Conservation (phyloP, 2,888 invertebrate genomes). For the Neoaliturus tenellus region DNA sequence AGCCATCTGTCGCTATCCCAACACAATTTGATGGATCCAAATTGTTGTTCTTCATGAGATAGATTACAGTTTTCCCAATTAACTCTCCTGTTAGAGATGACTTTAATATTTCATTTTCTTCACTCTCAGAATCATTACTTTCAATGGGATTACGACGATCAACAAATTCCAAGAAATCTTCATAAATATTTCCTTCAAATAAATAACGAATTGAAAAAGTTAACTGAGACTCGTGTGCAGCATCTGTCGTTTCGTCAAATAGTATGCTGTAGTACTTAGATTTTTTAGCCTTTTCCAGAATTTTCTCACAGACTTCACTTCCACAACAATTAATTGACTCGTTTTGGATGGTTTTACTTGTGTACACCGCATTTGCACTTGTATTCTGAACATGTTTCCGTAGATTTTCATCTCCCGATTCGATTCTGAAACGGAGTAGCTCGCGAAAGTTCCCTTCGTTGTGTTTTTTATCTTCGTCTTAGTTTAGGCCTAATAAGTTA, state of each 20-base stretch:
- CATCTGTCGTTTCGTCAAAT: constrained; percentile 15
- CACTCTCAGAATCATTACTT: not conserved
- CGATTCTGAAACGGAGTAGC: constrained; percentile 66
- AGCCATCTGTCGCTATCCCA: constrained; percentile 68
- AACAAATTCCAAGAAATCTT: constrained; percentile 3
- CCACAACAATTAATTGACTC: constrained; percentile 66
- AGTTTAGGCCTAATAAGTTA: not conserved
- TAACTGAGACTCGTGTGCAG: constrained; percentile 8
- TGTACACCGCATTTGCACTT: constrained; percentile 66
- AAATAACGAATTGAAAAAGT: not conserved
- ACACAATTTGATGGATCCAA: constrained; percentile 65
- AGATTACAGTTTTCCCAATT: not conserved
- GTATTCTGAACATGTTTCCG: constrained; percentile 62
- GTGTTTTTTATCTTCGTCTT: not conserved
- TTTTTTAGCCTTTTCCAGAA: not conserved
- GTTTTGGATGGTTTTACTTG: constrained; percentile 67
- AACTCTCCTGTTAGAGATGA: not conserved
- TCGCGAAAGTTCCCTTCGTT: constrained; percentile 68
- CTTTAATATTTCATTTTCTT: not conserved
- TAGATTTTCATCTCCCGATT: constrained; percentile 65
- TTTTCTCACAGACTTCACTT: constrained; percentile 20
- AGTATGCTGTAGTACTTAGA: constrained; percentile 8
- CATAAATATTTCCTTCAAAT: constrained; percentile 3
- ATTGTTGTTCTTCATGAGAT: constrained; percentile 60
- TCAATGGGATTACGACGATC: not conserved